phyloP scores from a whole-genome alignment of 2,113 vertebrate genomes.

The Mohoua ochrocephala region DNA sequence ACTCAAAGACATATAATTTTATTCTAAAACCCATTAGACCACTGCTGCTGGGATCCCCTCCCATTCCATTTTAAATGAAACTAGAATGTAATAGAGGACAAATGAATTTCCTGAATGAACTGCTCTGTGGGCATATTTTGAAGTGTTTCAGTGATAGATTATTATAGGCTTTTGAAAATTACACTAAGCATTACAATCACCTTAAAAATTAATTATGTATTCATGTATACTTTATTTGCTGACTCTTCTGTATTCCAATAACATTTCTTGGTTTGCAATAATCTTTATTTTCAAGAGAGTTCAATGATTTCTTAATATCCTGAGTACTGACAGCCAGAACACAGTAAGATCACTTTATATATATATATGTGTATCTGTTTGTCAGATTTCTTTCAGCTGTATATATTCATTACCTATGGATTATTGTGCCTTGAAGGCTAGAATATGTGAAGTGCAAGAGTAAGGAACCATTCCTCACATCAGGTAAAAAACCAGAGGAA shows the following conservation, averaged over 20 bases:
- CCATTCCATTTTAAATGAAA: neutral
- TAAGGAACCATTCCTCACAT: neutral
- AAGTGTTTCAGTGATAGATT: neutral
- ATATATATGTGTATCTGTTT: neutral
- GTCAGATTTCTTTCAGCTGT: neutral
- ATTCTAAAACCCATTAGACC: neutral
- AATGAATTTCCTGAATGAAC: neutral
- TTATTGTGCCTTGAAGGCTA: neutral
- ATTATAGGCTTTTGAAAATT: neutral
- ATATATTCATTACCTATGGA: neutral
- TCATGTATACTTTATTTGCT: neutral
- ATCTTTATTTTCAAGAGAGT: neutral
- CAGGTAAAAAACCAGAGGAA: neutral
- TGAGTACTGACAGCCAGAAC: neutral
- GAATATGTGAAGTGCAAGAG: neutral
- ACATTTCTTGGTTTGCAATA: neutral
- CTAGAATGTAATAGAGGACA: neutral
- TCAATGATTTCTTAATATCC: neutral
- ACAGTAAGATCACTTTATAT: neutral
- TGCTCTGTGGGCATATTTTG: neutral
- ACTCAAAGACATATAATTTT: neutral
- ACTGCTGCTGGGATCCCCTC: neutral
- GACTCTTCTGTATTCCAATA: neutral
- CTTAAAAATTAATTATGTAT: neutral
- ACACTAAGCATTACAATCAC: neutral